phyloP scores from a whole-genome alignment of 2,797 vertebrate species.

The Etheostoma nigrum region DNA sequence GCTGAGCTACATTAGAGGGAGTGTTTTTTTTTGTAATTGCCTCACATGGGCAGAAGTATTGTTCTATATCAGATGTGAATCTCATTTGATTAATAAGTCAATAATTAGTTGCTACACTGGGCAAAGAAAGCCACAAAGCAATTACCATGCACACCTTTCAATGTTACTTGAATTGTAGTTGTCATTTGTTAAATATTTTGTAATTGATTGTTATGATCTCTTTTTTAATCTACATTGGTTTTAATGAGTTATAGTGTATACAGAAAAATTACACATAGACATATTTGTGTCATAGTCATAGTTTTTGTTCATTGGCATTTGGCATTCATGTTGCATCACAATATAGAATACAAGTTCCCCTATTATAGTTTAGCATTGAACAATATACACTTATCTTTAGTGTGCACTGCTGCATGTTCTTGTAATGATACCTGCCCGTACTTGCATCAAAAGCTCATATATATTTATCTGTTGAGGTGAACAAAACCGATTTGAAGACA shows the following conservation, averaged over 20 bases:
- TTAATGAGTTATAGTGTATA: background rate
- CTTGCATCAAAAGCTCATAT: background rate
- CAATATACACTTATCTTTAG: background rate
- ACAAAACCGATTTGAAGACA: conserved; percentile 19
- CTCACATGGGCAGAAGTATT: conserved; percentile 11
- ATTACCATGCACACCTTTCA: background rate
- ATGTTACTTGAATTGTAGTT: conserved; percentile 3
- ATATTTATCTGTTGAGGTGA: conserved; percentile 30
- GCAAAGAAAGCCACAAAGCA: conserved; percentile 6
- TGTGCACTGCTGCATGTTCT: background rate
- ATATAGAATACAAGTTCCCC: background rate
- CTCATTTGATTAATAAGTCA: conserved; percentile 33
- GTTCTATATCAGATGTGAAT: conserved; percentile 30
- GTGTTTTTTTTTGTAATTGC: conserved; percentile 13
- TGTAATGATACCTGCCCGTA: conserved; percentile 9
- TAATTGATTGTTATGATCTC: background rate
- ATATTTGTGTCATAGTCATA: too few relatives aligned
- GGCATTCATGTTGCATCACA: conserved; percentile 8
- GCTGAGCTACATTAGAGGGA: conserved; percentile 3
- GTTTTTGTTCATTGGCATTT: background rate
- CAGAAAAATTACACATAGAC: too few relatives aligned
- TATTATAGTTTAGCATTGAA: background rate
- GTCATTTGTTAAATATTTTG: background rate
- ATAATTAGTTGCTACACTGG: conserved; percentile 30
- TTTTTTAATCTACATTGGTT: background rate